Base-by-base conservation (phyloP, 2,113 vertebrate genomes). In the Diadophis punctatus region DNA sequence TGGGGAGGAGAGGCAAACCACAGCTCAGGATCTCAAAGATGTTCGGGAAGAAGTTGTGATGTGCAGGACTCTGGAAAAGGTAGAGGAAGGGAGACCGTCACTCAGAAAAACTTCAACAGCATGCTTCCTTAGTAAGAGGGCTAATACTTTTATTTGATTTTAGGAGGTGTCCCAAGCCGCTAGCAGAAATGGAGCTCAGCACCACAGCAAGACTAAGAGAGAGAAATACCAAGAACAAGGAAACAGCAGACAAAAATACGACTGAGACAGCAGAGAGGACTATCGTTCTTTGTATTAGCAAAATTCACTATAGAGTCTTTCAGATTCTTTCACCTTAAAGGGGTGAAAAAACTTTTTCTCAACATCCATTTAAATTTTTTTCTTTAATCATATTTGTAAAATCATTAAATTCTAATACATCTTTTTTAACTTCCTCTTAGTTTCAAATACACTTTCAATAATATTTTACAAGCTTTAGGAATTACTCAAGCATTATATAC, bases 11-110 rank as follows among this genome's bases (percentile, higher is more conserved):
- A 34, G 93, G 91, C 95, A 95, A 68, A 39, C 12, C 48, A 0
- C 1, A 86, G 92, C 68, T 88, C 22, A 89, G n/a, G 87, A 49
- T 56, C 53, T 3, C 0, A 3, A 27, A 48, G 58, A 27, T 3
- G 53, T 90, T 46, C 8, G 2, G 74, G 34, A 8, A 0, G 1
- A 87, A 48, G 8, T 0, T 51, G 55, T 88, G 92, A 16, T 92
- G 89, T 22, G 49, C 92, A 92, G 25, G 53, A 0, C 43, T 93
- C 96, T 96, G 95, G 55, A 14, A 91, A 87, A 92, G 55, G 94
- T 85, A 7, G 1, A 53, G 34, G 43, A 93, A 94, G 30, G 90
- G 0, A 52, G 87, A 23, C 3, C 30, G 74, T 93, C 55, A 96
- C 46, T 18, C 56, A 80, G 8, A 43, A 9, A 63, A 25, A 51